phyloP scores from a whole-genome alignment of 2,113 vertebrate genomes.

The Motacilla tschutschensis region DNA sequence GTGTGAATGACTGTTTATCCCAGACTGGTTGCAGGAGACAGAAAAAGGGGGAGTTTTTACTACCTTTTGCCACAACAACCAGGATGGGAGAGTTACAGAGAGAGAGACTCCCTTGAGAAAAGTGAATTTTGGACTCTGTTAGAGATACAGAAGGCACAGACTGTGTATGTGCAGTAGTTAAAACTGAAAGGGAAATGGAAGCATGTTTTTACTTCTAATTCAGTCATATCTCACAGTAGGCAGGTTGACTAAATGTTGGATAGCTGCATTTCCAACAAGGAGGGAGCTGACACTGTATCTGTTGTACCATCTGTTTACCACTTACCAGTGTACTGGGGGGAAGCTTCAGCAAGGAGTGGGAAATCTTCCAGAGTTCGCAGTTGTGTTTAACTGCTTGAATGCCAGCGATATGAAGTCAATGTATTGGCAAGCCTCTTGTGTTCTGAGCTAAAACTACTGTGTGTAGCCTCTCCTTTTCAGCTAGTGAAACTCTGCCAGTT shows the following conservation, averaged over 20 bases:
- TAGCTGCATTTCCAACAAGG: constrained; percentile 28
- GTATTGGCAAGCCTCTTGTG: neutral
- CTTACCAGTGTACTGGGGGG: constrained; percentile 4
- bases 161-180: constrained; percentile 30
- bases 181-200: constrained; percentile 13
- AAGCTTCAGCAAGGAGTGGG: constrained; percentile 11
- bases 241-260: constrained; percentile 32
- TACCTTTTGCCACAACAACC: constrained; percentile 9
- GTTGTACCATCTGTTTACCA: constrained; percentile 39
- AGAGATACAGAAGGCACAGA: neutral
- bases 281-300: neutral
- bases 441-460: neutral
- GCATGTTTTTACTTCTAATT: constrained; percentile 24
- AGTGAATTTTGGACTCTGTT: neutral
- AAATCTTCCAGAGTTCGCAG: constrained; percentile 41
- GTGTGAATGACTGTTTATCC: constrained; percentile 8
- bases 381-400: constrained; percentile 54
- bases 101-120: neutral
- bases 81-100: neutral
- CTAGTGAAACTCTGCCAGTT: neutral
- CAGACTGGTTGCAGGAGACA: neutral
- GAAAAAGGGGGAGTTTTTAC: neutral
- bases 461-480: neutral
- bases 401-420: neutral
- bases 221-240: constrained; percentile 19